These are phyloP conservation scores for Glyphotaelius pellucidus DNA, from an alignment of 2,888 invertebrate species.

Conservation along the genomic window DNA sequence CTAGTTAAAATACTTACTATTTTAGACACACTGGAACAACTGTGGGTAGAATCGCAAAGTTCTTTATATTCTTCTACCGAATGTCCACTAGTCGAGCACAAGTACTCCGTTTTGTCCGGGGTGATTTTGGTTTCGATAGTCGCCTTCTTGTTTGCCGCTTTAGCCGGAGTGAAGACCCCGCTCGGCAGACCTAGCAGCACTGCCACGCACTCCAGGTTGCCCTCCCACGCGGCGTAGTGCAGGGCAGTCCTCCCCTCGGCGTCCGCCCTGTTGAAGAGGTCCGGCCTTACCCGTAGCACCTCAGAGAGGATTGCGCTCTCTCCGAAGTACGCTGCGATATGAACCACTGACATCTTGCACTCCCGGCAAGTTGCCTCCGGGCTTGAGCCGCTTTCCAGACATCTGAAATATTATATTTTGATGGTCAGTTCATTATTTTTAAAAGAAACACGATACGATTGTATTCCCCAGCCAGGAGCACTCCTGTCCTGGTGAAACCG, in stretches of 20 bases:
- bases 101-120: neutral
- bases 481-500: too few relatives aligned
- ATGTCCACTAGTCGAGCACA: constrained; percentile 40
- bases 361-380: constrained; percentile 76
- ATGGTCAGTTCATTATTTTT: too few relatives aligned
- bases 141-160: neutral
- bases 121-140: neutral
- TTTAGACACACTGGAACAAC: constrained; percentile 44
- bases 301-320: constrained; percentile 71
- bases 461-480: too few relatives aligned
- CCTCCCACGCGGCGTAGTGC: constrained; percentile 76
- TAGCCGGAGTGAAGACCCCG: constrained; percentile 16
- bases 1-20: constrained; percentile 9
- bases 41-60: constrained; percentile 48
- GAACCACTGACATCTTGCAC: constrained; percentile 74
- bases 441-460: too few relatives aligned
- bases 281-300: constrained; percentile 71
- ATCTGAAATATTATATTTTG: constrained; percentile 66
- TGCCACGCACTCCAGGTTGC: constrained; percentile 73
- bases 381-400: constrained; percentile 74
- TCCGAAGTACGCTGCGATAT: constrained; percentile 73
- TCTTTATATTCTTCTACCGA: neutral
- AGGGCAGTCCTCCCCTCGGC: constrained; percentile 74
- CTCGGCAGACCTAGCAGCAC: constrained; percentile 67
- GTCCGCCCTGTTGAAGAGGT: constrained; percentile 72